Percentiles rank a stretch among this genome's conserved stretches.
phyloP scores from a whole-genome alignment of 1,140 invertebrate species.

The Sinonovacula constricta region DNA sequence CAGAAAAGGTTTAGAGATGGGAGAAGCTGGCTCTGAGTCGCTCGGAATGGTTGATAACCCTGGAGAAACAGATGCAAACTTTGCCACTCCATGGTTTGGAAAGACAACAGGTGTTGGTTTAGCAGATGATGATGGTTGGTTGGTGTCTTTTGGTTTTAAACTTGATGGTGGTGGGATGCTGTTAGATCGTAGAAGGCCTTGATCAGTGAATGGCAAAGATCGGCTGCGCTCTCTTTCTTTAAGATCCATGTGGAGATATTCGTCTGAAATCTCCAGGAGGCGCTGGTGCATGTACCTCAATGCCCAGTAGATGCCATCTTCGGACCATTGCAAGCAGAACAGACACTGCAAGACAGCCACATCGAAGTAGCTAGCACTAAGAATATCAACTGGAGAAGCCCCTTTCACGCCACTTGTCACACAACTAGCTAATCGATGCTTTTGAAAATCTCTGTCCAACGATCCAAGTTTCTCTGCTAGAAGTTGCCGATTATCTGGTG shows the following conservation, averaged over 20 bases:
- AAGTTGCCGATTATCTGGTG: constrained; percentile 63
- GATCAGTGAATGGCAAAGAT: constrained; percentile 95
- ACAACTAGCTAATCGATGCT: constrained; percentile 73
- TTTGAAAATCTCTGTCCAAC: constrained; percentile 73
- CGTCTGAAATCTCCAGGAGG: constrained; percentile 79
- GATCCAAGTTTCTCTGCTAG: constrained; percentile 64
- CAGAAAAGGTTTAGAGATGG: constrained; percentile 27
- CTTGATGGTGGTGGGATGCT: constrained; percentile 41
- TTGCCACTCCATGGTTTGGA: constrained; percentile 16
- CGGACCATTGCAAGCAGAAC: constrained; percentile 98
- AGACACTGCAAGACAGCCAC: constrained; percentile 96
- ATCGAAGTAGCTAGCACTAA: constrained; percentile 92
- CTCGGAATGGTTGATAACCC: constrained; percentile 50
- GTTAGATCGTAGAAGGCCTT: constrained; percentile 82
- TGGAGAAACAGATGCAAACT: constrained; percentile 41
- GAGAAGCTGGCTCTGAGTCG: constrained; percentile 46
- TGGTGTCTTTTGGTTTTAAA: constrained; percentile 24
- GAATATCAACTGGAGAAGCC: constrained; percentile 68
- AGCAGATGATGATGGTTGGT: background rate
- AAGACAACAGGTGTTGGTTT: too few relatives aligned
- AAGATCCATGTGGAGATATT: constrained; percentile 86
- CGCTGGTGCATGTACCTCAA: constrained; percentile 86
- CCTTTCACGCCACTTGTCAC: constrained; percentile 67
- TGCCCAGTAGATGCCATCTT: constrained; percentile 98
- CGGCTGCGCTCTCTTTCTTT: constrained; percentile 91